Evolutionary conservation across 1,140 invertebrate species (phyloP).

Genomic region (Parapsyche elsis): DNA sequence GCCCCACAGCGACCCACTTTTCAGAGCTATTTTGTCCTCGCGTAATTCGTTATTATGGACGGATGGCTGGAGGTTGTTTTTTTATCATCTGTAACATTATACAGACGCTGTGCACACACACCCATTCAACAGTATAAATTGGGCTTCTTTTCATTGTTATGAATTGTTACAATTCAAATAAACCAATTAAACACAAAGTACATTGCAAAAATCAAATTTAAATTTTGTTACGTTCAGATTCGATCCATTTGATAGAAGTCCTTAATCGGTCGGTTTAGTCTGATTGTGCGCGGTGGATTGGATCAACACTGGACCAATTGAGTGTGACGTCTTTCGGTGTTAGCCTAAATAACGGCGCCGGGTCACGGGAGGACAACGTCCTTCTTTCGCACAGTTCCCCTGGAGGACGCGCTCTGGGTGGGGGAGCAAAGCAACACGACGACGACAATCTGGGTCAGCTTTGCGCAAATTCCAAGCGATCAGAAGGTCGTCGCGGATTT

Average conservation of each 20-base stretch:
- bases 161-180: too few species aligned
- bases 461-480: conserved; percentile 47
- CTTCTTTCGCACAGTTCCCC: conserved; percentile 12
- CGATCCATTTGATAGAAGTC: too few species aligned
- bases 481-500: conserved; percentile 35
- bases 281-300: too few species aligned
- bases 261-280: too few species aligned
- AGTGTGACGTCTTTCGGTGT: conserved; percentile 23
- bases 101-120: background rate
- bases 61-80: conserved; percentile 49
- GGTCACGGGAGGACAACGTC: conserved; percentile 32
- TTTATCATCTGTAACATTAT: conserved; percentile 1
- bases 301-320: conserved; percentile 9
- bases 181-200: too few species aligned
- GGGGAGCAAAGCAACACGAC: conserved; percentile 23
- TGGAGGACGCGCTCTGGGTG: conserved; percentile 23
- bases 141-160: background rate
- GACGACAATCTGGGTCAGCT: conserved; percentile 40
- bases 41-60: conserved; percentile 55
- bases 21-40: conserved; percentile 56
- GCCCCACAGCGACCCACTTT: conserved; percentile 55
- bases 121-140: background rate
- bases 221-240: too few species aligned
- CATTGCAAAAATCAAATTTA: too few species aligned
- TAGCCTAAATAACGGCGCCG: conserved; percentile 25